These are phyloP conservation scores for Spea bombifrons DNA, from an alignment of 2,113 vertebrate species.

Conservation along the genomic window DNA sequence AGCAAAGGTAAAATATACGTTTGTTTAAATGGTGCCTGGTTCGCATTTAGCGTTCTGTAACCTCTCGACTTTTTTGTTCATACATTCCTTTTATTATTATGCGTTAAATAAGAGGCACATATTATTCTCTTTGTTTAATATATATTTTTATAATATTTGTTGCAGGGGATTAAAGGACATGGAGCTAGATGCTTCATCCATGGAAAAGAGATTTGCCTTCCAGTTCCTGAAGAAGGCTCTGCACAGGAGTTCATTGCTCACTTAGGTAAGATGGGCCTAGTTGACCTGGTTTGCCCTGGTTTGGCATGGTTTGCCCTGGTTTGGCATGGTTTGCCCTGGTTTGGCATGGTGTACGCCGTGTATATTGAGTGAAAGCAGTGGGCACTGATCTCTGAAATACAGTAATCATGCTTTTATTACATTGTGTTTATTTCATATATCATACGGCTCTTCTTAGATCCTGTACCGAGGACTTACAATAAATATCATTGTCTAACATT, in stretches of 20 bases:
- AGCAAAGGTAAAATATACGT: conserved; percentile 73
- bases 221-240: conserved; percentile 93
- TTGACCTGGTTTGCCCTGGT: no score
- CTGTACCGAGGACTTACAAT: no score
- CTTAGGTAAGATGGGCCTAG: conserved; percentile 73
- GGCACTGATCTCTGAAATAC: neutral
- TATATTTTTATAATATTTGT: conserved; percentile 43
- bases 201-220: conserved; percentile 97
- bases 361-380: no score
- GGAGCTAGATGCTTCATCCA: conserved; percentile 88
- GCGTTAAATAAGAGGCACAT: neutral
- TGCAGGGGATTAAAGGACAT: conserved; percentile 84
- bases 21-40: no score
- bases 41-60: neutral
- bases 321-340: no score
- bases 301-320: no score
- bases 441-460: no score
- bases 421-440: neutral
- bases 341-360: no score
- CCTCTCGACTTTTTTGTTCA: neutral
- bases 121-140: neutral
- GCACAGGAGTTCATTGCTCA: conserved; percentile 96
- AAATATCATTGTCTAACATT: no score
- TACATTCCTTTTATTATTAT: neutral
- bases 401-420: neutral